These are phyloP conservation scores for Diglossa cyanea DNA, from an alignment of 2,797 vertebrate species.

Conservation along the genomic window DNA sequence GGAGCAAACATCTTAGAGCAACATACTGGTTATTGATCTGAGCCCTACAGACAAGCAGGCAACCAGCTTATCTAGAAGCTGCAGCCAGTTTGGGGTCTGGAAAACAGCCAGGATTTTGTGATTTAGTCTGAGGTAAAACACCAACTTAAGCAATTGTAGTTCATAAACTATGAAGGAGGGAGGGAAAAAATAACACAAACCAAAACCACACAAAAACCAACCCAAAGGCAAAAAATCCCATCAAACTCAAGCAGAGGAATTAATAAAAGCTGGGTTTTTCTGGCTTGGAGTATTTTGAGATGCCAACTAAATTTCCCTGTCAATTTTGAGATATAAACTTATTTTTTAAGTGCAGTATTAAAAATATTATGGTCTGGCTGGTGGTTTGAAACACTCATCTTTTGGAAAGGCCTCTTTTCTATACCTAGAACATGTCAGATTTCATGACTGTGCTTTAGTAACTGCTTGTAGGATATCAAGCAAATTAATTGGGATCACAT, in stretches of 20 bases:
- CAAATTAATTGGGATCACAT: not conserved
- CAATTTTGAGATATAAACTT: not conserved
- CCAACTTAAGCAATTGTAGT: not conserved
- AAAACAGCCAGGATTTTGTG: not conserved
- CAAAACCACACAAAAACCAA: not conserved
- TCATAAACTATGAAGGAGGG: not conserved
- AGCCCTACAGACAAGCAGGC: not conserved
- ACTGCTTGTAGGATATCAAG: not conserved
- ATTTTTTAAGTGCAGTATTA: not conserved
- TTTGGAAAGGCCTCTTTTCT: not conserved
- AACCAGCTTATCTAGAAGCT: not conserved
- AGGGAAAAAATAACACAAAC: accelerated
- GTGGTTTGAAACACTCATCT: not conserved
- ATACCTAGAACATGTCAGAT: not conserved
- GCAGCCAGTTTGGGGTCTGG: not conserved
- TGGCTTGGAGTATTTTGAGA: not conserved
- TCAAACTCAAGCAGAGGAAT: not conserved
- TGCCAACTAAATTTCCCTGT: not conserved
- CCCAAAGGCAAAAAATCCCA: accelerated
- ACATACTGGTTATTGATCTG: not conserved
- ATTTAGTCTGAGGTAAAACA: not conserved
- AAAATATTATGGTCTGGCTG: not conserved
- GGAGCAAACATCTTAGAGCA: not conserved
- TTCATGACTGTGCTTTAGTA: not conserved
- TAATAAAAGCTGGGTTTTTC: not conserved